Percentiles rank a stretch among this genome's conserved stretches.
These are phyloP conservation scores for Aphidius colemani DNA, from an alignment of 2,888 invertebrate genomes.

Conservation along the genomic window DNA sequence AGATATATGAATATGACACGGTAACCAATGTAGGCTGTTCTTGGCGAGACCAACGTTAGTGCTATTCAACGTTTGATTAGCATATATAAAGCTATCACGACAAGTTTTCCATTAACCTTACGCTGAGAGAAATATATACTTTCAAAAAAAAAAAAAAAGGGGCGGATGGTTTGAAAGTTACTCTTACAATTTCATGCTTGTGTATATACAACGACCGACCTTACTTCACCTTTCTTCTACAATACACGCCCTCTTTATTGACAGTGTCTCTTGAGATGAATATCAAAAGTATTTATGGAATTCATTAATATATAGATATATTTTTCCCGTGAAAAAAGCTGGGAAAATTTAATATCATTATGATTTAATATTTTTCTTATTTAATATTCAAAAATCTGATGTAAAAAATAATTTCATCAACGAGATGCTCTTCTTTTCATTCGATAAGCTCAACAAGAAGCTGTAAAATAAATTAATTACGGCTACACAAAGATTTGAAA, in stretches of 20 bases:
- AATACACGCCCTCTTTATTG: conserved; percentile 5
- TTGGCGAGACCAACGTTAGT: no score
- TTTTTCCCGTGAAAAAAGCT: no score
- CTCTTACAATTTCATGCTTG: conserved; percentile 9
- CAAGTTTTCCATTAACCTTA: conserved; percentile 38
- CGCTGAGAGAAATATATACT: conserved; percentile 21
- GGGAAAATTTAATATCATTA: no score
- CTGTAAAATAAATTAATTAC: no score
- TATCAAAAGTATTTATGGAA: neutral
- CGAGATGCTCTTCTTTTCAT: no score
- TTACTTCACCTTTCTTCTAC: neutral
- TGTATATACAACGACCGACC: neutral
- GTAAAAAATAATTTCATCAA: no score
- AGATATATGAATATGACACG: no score
- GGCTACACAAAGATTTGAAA: no score
- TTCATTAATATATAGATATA: neutral
- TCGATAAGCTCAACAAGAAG: no score
- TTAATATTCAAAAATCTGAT: no score
- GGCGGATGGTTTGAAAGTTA: conserved; percentile 31
- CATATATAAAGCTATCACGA: conserved; percentile 36
- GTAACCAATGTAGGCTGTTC: no score
- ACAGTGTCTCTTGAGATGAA: neutral
- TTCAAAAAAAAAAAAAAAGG: conserved; percentile 22
- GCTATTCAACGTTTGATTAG: conserved; percentile 30
- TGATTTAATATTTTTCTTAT: no score